These are phyloP conservation scores for Nipponia nippon DNA, from an alignment of 2,113 vertebrate genomes.

Conservation along the genomic window DNA sequence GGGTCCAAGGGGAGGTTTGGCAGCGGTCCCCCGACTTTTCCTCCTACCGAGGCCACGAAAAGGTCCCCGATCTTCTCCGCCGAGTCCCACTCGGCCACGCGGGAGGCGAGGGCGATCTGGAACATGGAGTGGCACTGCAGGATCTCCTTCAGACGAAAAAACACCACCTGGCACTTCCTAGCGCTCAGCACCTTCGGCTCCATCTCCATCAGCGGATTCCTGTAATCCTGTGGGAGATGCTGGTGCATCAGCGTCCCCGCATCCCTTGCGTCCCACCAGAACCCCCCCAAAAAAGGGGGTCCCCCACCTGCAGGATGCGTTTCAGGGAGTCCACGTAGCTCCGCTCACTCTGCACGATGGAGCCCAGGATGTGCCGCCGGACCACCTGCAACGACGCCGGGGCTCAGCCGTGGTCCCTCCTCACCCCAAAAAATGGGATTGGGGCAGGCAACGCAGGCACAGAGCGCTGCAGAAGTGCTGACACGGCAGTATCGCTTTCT, in stretches of 20 bases:
- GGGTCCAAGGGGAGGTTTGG: too few relatives aligned
- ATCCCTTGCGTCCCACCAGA: rapidly evolving
- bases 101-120: constrained; percentile 90
- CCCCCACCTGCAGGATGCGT: constrained; percentile 85
- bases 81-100: constrained; percentile 90
- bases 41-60: constrained; percentile 88
- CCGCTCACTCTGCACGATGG: constrained; percentile 91
- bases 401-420: rapidly evolving
- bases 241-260: background rate
- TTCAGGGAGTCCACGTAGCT: constrained; percentile 89
- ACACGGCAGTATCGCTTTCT: rapidly evolving
- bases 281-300: too few relatives aligned
- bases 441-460: rapidly evolving
- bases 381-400: constrained; percentile 73
- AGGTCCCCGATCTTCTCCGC: constrained; percentile 92
- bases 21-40: too few relatives aligned
- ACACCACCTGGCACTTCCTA: constrained; percentile 88
- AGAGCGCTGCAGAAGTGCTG: background rate
- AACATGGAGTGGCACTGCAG: constrained; percentile 97
- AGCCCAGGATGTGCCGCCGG: constrained; percentile 89
- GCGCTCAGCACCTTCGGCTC: constrained; percentile 87
- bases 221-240: constrained; percentile 80
- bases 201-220: constrained; percentile 85
- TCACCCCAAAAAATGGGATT: rapidly evolving
- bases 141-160: constrained; percentile 87